Evolutionary conservation across 2,888 invertebrate species (phyloP).

Genomic region (Petrophora chlorosata): DNA sequence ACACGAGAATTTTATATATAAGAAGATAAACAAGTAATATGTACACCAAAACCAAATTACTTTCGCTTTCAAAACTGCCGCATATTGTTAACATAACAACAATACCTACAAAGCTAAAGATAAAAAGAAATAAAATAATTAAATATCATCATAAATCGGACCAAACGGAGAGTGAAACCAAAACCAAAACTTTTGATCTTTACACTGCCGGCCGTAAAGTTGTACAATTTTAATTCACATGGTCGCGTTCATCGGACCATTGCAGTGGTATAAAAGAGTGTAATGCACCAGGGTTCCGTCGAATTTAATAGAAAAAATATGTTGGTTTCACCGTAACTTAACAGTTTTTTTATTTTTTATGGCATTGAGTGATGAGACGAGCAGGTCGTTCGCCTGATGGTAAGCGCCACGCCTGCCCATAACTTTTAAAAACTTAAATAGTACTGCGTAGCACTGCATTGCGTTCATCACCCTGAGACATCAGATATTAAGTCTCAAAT

Average conservation of each 20-base stretch:
- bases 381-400: too few relatives aligned
- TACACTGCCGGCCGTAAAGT: constrained; percentile 44
- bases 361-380: too few relatives aligned
- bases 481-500: too few relatives aligned
- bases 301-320: not conserved
- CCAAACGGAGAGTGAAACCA: constrained; percentile 46
- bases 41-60: not conserved
- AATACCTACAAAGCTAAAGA: not conserved
- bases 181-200: constrained; percentile 46
- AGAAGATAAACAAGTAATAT: too few relatives aligned
- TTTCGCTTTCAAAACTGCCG: constrained; percentile 10
- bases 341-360: too few relatives aligned
- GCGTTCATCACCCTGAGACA: too few relatives aligned
- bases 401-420: too few relatives aligned
- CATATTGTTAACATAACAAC: not conserved
- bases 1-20: too few relatives aligned
- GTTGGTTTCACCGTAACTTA: too few relatives aligned
- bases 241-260: constrained; percentile 6
- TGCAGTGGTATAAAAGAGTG: constrained; percentile 1
- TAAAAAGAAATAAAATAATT: constrained; percentile 7
- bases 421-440: too few relatives aligned
- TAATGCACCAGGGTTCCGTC: constrained; percentile 1
- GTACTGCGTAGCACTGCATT: too few relatives aligned
- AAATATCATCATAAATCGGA: constrained; percentile 14
- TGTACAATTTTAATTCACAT: constrained; percentile 34